Evolutionary conservation across 1,140 invertebrate species (phyloP), one percentile per base, ranked within the genome.

Genomic region (Leptinotarsa texana): DNA sequence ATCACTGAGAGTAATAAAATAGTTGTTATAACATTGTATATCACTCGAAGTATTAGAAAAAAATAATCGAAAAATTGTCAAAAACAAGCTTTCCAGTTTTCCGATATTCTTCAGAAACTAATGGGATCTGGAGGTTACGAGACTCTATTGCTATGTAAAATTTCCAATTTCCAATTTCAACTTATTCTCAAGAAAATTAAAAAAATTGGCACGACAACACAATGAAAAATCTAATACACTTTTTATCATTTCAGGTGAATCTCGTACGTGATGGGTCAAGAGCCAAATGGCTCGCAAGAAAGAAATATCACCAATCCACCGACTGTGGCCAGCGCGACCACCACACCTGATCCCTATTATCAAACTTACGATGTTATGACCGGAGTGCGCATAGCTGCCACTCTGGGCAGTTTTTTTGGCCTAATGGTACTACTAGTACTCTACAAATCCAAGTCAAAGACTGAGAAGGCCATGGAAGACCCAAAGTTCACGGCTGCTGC

Each of bases 341-440:
- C 69, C 33, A 70, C 69, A 70, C 21, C 48, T 51, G 33, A 70
- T 61, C 69, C 69, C 21, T 95, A 94, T 86, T 96, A 94, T 87
- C 92, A 92, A 77, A 95, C 94, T 49, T 96, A 96, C 85, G 95
- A 96, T 87, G 92, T 94, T 79, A 95, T 95, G 94, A 96, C 94
- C 74, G 95, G 95, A 69, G 90, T 94, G 73, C 89, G 95, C 62
- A 96, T 96, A 84, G 95, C 95, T 67, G 93, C 93, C 75, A 95
- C 95, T 4, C 88, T 96, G 47, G 94, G 94, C 79, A 93, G 93
- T 75, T 95, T 96, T 84, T 96, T 96, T 86, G 90, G 92, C 49
- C 86, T 96, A 77, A 95, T 96, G 91, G 93, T 95, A 15, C 90
- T 96, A 81, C 88, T 95, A 75, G 92, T 96, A 73, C 89, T 96